Conservation (phyloP, 2,113 vertebrate species). For the Dasyornis broadbenti region DNA sequence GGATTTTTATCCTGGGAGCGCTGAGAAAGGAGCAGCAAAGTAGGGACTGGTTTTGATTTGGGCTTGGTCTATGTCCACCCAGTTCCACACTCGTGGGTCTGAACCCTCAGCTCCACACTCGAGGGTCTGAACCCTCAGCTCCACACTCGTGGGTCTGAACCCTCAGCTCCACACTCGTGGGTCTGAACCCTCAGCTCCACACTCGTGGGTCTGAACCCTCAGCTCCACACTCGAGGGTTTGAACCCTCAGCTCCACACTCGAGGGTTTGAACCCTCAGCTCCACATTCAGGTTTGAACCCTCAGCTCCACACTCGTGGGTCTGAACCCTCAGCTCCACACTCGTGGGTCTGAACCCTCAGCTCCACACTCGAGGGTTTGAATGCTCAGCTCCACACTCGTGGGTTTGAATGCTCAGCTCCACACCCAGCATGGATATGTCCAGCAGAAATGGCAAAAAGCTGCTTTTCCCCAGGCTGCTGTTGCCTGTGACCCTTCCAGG, state of each 20-base stretch:
- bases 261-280: background rate
- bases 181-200: background rate
- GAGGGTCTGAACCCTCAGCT: background rate
- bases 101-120: rapidly evolving
- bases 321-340: background rate
- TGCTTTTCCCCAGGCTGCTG: background rate
- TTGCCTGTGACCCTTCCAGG: background rate
- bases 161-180: background rate
- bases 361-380: background rate
- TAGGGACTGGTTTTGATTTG: background rate
- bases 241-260: rapidly evolving
- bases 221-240: background rate
- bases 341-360: background rate
- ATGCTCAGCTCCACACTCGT: rapidly evolving
- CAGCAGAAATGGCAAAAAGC: background rate
- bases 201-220: rapidly evolving
- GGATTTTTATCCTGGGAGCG: background rate
- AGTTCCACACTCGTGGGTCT: background rate
- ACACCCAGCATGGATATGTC: rapidly evolving
- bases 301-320: no score
- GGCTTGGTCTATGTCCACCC: rapidly evolving
- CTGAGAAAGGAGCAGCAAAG: background rate
- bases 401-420: background rate
- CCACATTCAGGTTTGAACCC: no score
- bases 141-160: background rate